phyloP scores from a whole-genome alignment of 2,113 vertebrate species.

The Cephalopterus ornatus region DNA sequence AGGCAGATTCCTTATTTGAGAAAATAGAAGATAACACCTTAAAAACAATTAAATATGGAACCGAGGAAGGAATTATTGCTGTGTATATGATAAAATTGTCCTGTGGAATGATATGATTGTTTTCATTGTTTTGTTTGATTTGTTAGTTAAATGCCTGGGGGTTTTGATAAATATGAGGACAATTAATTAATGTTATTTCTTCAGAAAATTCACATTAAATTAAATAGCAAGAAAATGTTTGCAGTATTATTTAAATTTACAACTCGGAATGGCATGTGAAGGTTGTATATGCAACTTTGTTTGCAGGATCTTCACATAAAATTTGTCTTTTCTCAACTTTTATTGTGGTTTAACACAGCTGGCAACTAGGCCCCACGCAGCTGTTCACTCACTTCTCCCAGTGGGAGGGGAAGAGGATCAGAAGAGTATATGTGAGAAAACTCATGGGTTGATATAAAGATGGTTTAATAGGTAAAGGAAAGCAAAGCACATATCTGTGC shows the following conservation, averaged over 20 bases:
- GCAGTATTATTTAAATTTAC: not conserved
- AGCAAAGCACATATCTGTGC: not conserved
- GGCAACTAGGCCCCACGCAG: not conserved
- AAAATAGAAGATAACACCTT: not conserved
- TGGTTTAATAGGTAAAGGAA: not conserved
- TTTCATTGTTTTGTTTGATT: not conserved
- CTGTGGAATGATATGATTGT: not conserved
- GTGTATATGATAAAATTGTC: conserved; percentile 27
- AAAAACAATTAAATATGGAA: not conserved
- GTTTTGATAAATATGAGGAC: not conserved
- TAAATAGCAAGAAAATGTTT: not conserved
- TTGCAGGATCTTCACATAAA: not conserved
- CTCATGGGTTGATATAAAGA: not conserved
- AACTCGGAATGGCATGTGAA: not conserved
- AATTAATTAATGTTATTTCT: not conserved
- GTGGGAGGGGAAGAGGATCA: not conserved
- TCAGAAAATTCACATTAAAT: not conserved
- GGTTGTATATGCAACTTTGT: not conserved
- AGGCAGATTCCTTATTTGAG: not conserved
- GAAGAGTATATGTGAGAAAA: not conserved
- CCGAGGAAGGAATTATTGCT: not conserved
- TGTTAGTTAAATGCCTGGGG: not conserved
- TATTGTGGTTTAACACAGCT: not conserved
- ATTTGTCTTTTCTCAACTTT: not conserved
- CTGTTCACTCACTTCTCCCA: not conserved